Evolutionary conservation across 1,140 invertebrate genomes (phyloP).

Genomic region (Leptonema lineaticorne): DNA sequence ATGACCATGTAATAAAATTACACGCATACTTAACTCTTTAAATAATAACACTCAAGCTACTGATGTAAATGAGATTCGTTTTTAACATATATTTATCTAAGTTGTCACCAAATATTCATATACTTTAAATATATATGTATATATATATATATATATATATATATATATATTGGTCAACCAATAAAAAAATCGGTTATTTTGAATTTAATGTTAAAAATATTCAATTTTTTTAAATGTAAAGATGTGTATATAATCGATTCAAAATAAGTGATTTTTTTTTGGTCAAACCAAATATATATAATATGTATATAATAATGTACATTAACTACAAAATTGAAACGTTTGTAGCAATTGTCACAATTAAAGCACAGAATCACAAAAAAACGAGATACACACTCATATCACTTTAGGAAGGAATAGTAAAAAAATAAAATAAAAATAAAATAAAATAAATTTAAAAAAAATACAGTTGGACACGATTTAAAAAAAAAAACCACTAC

Average conservation of each 20-base stretch:
- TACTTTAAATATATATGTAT: not conserved
- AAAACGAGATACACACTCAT: not conserved
- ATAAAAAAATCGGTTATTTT: too few species aligned
- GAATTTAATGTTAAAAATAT: too few species aligned
- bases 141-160: too few species aligned
- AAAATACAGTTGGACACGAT: not conserved
- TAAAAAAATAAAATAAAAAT: not conserved
- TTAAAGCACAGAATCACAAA: not conserved
- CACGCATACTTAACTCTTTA: not conserved
- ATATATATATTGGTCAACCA: too few species aligned
- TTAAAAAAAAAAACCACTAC: too few species aligned
- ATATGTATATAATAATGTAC: slow-evolving; percentile 2
- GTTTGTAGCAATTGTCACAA: not conserved
- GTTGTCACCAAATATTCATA: not conserved
- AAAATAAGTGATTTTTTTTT: not conserved
- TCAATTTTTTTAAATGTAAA: too few species aligned
- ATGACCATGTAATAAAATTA: not conserved
- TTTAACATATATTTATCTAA: slow-evolving; percentile 4
- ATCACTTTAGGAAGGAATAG: not conserved
- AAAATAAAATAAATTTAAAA: not conserved
- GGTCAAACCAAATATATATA: not conserved
- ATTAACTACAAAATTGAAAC: not conserved
- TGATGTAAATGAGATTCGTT: slow-evolving; percentile 2
- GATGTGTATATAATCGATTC: not conserved
- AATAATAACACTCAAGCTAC: slow-evolving; percentile 1